phyloP scores from a whole-genome alignment of 2,797 vertebrate genomes.

The Amphiprion clarkii region DNA sequence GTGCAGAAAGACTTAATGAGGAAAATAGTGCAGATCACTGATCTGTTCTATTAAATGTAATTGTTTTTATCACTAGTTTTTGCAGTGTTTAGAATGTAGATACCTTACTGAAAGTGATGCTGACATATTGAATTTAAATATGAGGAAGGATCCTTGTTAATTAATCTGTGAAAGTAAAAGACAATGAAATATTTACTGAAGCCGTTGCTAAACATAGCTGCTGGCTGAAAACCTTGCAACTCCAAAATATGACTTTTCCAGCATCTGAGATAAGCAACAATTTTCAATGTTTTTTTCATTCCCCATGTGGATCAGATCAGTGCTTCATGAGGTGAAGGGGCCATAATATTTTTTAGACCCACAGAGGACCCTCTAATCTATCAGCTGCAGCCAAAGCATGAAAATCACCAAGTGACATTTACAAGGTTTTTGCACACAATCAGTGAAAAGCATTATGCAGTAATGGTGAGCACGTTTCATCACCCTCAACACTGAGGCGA shows the following conservation, averaged over 20 bases:
- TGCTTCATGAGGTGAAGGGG: slow-evolving; percentile 35
- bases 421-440: slow-evolving; percentile 29
- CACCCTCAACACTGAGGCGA: slow-evolving; percentile 24
- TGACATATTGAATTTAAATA: slow-evolving; percentile 20
- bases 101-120: not conserved
- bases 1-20: not conserved
- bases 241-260: slow-evolving; percentile 25
- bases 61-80: not conserved
- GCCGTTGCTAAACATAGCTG: not conserved
- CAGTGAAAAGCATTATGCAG: slow-evolving; percentile 12
- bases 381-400: slow-evolving; percentile 52
- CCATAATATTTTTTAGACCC: slow-evolving; percentile 27
- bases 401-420: slow-evolving; percentile 41
- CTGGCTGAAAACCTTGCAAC: slow-evolving; percentile 4
- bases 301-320: slow-evolving; percentile 19
- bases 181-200: not conserved
- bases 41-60: not conserved
- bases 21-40: not conserved
- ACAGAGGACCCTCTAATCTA: slow-evolving; percentile 36
- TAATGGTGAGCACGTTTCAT: slow-evolving; percentile 35
- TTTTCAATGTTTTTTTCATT: slow-evolving; percentile 18
- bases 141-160: not conserved
- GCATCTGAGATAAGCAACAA: slow-evolving; percentile 32
- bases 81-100: not conserved
- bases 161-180: slow-evolving; percentile 10